Base-by-base conservation (phyloP, 2,797 vertebrate species). In the Typhlichthys eigenmanni region DNA sequence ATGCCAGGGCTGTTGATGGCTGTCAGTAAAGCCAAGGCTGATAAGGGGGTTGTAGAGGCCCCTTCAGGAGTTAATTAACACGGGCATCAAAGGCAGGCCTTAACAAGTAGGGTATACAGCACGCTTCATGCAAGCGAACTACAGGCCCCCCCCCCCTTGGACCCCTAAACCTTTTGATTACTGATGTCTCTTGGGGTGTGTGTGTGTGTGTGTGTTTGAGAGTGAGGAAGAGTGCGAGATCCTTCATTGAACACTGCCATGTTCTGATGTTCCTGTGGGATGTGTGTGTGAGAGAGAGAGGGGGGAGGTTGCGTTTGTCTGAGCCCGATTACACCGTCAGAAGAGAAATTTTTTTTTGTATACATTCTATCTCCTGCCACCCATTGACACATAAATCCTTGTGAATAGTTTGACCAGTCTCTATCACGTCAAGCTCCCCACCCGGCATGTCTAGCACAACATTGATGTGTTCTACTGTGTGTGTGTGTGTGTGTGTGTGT, bases 21-120 rank as follows among this genome's bases (percentile, higher is more conserved):
- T 76, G 74, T 68, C 68, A 65, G 71, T 12, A 13, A 4, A 34
- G 38, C 50, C 10, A 46, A 32, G 63, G 52, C 60, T 7, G 61
- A 75, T 55, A 17, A 24, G 17, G 58, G 54, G 51, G 62, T 50
- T 55, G 3, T 50, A 5, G 50, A n/a, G 56, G 54, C 74, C 70
- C 82, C 84, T 86, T 78, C 76, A 89, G 85, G 85, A 89, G 84
- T 87, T 88, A 85, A 91, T 92, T 91, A 90, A 80, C 73, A 78
- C 58, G 57, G 29, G 66, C 85, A 86, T 90, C 90, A 91, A 90
- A 90, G 88, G 58, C 12, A 46, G 57, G 69, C 80, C 74, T 63
- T 57, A 63, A 71, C 69, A 68, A 72, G 78, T 64, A 47, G 10
- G 52, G 70, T 79, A 58, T 73, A 66, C 69, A 68, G 79, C 72